Percentiles rank a stretch among this genome's conserved stretches.
Evolutionary conservation across 2,113 vertebrate species (phyloP).

Genomic region (Rissa tridactyla): DNA sequence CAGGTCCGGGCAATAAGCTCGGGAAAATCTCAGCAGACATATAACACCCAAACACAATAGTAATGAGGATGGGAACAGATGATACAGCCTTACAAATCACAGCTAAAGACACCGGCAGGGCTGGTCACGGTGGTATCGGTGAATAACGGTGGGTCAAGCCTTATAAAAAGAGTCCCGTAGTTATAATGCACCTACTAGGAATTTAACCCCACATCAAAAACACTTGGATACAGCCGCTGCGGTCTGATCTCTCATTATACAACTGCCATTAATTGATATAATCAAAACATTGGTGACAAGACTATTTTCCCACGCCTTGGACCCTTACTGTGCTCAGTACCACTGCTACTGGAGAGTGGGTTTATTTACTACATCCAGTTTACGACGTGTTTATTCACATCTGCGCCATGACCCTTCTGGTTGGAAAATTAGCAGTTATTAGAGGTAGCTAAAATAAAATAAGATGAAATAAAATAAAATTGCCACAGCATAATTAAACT

Average conservation of each 20-base stretch:
- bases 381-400: neutral
- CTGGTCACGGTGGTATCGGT: neutral
- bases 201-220: neutral
- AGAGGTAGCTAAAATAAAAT: neutral
- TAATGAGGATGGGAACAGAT: neutral
- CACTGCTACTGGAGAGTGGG: neutral
- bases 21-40: neutral
- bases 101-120: neutral
- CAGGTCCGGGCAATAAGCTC: neutral
- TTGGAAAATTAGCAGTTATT: constrained; percentile 5
- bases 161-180: neutral
- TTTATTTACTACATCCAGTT: constrained; percentile 22
- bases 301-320: neutral
- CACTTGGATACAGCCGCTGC: neutral
- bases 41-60: neutral
- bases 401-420: neutral
- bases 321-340: neutral
- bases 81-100: neutral
- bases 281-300: neutral
- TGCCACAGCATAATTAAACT: neutral
- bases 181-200: neutral
- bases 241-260: neutral
- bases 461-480: neutral
- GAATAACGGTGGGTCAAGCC: neutral
- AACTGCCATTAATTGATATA: neutral